Percentiles rank a stretch among this genome's conserved stretches.
Evolutionary conservation across 2,797 vertebrate genomes (phyloP).

Genomic region (Syngnathus rostellatus): DNA sequence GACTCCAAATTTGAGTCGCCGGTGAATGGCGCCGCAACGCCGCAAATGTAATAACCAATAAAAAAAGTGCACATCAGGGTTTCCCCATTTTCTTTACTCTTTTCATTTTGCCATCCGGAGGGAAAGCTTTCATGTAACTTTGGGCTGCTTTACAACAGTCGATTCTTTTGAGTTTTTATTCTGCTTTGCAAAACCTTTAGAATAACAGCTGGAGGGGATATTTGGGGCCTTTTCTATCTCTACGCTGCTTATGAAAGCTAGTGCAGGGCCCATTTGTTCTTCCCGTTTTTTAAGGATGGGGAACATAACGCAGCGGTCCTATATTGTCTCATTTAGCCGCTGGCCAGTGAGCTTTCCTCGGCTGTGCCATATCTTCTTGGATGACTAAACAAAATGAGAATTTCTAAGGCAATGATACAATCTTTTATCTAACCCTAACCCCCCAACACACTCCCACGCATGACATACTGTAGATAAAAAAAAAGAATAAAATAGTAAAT

Average conservation of each 20-base stretch:
- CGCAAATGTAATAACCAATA: neutral
- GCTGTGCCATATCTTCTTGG: slow-evolving; percentile 31
- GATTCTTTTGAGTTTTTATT: slow-evolving; percentile 9
- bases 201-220: slow-evolving; percentile 50
- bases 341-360: slow-evolving; percentile 22
- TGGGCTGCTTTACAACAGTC: slow-evolving; percentile 40
- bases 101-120: slow-evolving; percentile 12
- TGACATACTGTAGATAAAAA: neutral
- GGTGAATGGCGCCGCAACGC: no score
- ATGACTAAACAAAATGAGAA: slow-evolving; percentile 27
- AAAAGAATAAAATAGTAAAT: neutral
- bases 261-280: slow-evolving; percentile 14
- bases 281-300: slow-evolving; percentile 30
- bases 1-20: no score
- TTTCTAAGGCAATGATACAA: slow-evolving; percentile 32
- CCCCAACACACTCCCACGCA: neutral
- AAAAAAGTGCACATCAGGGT: no score
- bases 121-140: slow-evolving; percentile 14
- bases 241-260: slow-evolving; percentile 44
- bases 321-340: slow-evolving; percentile 39
- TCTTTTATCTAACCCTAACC: slow-evolving; percentile 16
- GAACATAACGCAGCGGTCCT: slow-evolving; percentile 17
- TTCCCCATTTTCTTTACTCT: slow-evolving; percentile 6
- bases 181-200: slow-evolving; percentile 38
- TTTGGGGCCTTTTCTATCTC: slow-evolving; percentile 40